phyloP scores from a whole-genome alignment of 2,113 vertebrate genomes.

The Antennarius striatus region DNA sequence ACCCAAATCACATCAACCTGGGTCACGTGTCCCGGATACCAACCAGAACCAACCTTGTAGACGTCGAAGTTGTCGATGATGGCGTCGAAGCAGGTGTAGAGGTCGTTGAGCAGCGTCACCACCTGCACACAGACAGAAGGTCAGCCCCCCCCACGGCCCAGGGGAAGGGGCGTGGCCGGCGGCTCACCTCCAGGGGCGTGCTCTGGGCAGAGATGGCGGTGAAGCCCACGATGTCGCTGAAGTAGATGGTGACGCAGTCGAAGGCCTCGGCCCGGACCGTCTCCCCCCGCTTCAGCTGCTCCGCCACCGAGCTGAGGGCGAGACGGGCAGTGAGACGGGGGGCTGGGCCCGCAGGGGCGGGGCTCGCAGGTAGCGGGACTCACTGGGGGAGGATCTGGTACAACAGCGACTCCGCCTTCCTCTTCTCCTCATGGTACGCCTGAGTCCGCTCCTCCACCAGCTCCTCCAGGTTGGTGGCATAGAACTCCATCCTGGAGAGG shows the following conservation, averaged over 20 bases:
- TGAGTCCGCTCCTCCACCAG: conserved; percentile 94
- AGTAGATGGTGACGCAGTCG: conserved; percentile 95
- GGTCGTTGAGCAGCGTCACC: conserved; percentile 92
- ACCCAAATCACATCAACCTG: too few species aligned
- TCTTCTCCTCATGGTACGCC: conserved; percentile 95
- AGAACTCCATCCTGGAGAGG: conserved; percentile 94
- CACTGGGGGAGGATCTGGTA: conserved; percentile 98
- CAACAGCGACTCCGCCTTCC: conserved; percentile 90
- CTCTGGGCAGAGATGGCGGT: conserved; percentile 90
- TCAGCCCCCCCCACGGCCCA: neutral
- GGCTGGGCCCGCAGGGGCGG: too few species aligned
- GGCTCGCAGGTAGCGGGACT: conserved; percentile 47
- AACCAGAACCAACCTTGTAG: conserved; percentile 83
- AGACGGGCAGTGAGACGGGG: too few species aligned
- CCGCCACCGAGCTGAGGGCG: conserved; percentile 86
- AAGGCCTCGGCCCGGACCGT: conserved; percentile 93
- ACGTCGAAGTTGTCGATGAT: conserved; percentile 98
- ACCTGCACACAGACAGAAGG: conserved; percentile 76
- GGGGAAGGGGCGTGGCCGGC: too few species aligned
- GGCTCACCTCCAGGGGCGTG: conserved; percentile 90
- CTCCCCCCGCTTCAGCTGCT: conserved; percentile 93
- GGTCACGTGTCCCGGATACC: conserved; percentile 36
- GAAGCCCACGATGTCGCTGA: conserved; percentile 97
- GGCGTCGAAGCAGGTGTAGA: conserved; percentile 96
- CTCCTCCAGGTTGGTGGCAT: conserved; percentile 95